Evolutionary conservation across 2,113 vertebrate genomes (phyloP).

Genomic region (Galbula dea): DNA sequence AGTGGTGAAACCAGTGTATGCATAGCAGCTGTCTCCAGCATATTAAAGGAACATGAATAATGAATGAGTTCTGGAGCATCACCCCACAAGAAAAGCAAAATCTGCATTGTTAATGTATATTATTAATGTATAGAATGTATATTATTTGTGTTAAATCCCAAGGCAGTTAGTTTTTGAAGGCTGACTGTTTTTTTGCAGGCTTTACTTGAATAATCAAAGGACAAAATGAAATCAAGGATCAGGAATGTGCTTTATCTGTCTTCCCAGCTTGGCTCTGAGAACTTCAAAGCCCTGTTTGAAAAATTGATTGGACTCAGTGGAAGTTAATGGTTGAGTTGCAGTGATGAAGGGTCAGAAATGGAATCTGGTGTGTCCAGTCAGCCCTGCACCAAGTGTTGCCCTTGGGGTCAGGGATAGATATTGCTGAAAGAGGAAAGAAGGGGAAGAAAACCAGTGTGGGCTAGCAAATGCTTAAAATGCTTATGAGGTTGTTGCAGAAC

Average conservation of each 20-base stretch:
- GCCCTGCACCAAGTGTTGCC: accelerated
- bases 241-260: not conserved
- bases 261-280: not conserved
- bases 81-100: not conserved
- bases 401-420: accelerated
- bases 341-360: not conserved
- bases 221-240: not conserved
- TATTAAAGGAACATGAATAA: not conserved
- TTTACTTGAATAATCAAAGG: not conserved
- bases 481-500: not conserved
- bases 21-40: not conserved
- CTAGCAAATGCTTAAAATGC: accelerated
- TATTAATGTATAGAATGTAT: not conserved
- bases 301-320: not conserved
- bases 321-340: not conserved
- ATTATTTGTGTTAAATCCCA: not conserved
- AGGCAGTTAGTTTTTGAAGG: not conserved
- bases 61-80: not conserved
- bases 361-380: accelerated
- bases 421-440: not conserved
- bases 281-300: not conserved
- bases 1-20: not conserved
- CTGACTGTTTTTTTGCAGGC: not conserved
- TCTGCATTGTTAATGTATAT: not conserved
- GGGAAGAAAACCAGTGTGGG: accelerated